Conservation (phyloP, 2,797 vertebrate genomes). For the Vireo griseus region DNA sequence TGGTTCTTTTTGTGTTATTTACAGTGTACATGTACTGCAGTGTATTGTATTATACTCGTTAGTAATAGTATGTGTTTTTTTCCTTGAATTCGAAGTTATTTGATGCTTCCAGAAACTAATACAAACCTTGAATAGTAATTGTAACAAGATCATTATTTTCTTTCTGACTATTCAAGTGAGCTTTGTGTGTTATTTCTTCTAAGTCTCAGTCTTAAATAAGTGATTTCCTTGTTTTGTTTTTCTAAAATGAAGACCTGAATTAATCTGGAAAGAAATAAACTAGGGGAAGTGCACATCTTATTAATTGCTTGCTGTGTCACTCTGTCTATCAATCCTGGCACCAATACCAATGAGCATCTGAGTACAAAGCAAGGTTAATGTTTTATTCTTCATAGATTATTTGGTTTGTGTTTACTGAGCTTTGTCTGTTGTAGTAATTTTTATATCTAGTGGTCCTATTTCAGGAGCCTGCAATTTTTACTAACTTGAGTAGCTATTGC, state of each 20-base stretch:
- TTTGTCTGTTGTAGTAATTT: neutral
- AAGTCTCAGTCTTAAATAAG: neutral
- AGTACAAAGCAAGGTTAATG: neutral
- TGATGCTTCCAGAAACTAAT: neutral
- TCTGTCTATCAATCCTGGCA: neutral
- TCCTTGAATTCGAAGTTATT: neutral
- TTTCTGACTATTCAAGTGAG: neutral
- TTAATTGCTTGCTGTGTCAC: conserved; percentile 1
- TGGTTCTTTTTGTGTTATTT: neutral
- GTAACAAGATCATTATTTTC: neutral
- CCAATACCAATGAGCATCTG: neutral
- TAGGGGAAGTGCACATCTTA: neutral
- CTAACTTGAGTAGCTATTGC: neutral
- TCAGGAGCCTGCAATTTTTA: neutral
- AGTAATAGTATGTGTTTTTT: neutral
- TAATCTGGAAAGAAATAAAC: neutral
- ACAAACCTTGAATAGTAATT: neutral
- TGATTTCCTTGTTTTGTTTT: conserved; percentile 30
- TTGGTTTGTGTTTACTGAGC: neutral
- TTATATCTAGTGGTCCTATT: neutral
- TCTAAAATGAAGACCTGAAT: neutral
- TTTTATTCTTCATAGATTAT: neutral
- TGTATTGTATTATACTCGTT: neutral
- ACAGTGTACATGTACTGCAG: neutral
- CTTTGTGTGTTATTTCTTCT: neutral